These are phyloP conservation scores for Spialia ferax DNA, from an alignment of 2,888 invertebrate species.

Conservation along the genomic window DNA sequence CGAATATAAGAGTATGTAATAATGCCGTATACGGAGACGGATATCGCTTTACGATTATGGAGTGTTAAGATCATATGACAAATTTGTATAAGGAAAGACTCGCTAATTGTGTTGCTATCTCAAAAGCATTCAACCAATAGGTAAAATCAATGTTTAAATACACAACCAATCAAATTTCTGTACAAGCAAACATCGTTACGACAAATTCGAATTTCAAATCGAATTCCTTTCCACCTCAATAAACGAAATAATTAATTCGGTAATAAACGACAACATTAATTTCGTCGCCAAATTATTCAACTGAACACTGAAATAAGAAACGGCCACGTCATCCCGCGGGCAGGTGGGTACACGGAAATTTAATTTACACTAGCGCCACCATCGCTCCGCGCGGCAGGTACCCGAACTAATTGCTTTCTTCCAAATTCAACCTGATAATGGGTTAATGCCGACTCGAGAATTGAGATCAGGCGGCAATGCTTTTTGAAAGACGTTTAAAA, in stretches of 20 bases:
- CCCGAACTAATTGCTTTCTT: conserved; percentile 78
- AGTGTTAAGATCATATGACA: too few species aligned
- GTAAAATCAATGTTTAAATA: too few species aligned
- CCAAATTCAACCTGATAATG: conserved; percentile 77
- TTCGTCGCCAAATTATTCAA: conserved; percentile 7
- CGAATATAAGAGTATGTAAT: too few species aligned
- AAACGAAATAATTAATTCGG: conserved; percentile 4
- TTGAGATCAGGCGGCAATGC: conserved; percentile 24
- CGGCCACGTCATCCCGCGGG: background rate
- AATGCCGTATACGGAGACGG: too few species aligned
- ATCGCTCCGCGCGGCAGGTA: conserved; percentile 53
- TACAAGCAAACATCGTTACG: background rate
- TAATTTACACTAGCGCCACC: conserved; percentile 37
- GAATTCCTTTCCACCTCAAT: background rate
- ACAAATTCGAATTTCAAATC: background rate
- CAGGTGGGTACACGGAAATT: conserved; percentile 32
- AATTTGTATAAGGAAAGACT: too few species aligned
- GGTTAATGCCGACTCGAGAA: conserved; percentile 49
- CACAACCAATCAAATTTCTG: background rate
- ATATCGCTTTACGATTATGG: too few species aligned
- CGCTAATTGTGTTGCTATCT: too few species aligned
- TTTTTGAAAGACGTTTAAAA: too few species aligned
- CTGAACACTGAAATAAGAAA: conserved; percentile 14
- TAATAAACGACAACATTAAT: conserved; percentile 4
- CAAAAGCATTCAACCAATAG: too few species aligned